These are phyloP conservation scores for Scolopax bukidnonensis DNA, from an alignment of 2,797 vertebrate genomes.

Conservation along the genomic window DNA sequence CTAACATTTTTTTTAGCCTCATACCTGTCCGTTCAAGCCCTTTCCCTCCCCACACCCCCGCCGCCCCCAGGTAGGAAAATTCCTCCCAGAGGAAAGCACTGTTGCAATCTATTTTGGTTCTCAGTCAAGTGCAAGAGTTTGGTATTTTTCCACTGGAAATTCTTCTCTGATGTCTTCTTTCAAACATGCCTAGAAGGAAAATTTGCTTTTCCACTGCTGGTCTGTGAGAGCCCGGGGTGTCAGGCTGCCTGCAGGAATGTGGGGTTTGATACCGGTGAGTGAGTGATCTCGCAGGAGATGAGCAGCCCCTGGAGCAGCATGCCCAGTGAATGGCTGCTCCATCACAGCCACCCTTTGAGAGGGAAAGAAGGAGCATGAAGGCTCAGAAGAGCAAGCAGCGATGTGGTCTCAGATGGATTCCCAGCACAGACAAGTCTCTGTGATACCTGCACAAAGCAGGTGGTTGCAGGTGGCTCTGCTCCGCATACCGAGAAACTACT, in stretches of 20 bases:
- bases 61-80: conserved; percentile 41
- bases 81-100: conserved; percentile 37
- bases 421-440: fast-evolving
- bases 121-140: conserved; percentile 39
- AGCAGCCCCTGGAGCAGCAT: not conserved
- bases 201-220: conserved; percentile 5
- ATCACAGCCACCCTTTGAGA: not conserved
- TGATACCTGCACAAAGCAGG: not conserved
- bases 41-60: not conserved
- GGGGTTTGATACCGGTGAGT: not conserved
- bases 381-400: not conserved
- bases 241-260: conserved; percentile 34
- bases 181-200: not conserved
- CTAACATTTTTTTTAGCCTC: not conserved
- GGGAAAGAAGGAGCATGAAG: not conserved
- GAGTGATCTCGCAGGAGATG: not conserved
- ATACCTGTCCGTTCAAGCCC: not conserved
- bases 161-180: conserved; percentile 14
- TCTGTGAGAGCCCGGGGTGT: not conserved
- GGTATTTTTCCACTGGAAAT: conserved; percentile 65
- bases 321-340: not conserved
- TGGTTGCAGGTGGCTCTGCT: not conserved
- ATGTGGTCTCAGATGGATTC: not conserved
- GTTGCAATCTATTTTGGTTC: conserved; percentile 41
- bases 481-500: not conserved